These are phyloP conservation scores for Hermaeophaga mercurialis DNA, from an alignment of 2,888 invertebrate genomes.

Conservation along the genomic window DNA sequence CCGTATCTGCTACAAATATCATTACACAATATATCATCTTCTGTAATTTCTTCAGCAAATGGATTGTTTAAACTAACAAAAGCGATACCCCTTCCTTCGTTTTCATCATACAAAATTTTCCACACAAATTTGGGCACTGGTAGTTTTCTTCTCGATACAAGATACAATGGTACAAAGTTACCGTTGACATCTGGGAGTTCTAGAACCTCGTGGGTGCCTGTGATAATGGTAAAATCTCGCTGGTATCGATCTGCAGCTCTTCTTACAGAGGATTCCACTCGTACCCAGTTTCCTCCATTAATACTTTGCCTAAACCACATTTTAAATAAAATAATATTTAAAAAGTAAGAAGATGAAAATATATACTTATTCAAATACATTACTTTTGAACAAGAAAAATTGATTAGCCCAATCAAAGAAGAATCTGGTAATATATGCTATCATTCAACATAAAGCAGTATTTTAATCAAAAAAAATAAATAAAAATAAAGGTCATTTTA, in stretches of 20 bases:
- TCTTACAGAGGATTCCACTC: conserved; percentile 57
- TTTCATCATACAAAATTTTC: conserved; percentile 58
- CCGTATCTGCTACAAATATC: conserved; percentile 53
- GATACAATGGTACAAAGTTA: conserved; percentile 50
- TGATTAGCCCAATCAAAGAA: too few species aligned
- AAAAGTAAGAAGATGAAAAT: too few species aligned
- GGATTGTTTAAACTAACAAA: conserved; percentile 62
- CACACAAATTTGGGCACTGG: conserved; percentile 59
- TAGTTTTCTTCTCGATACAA: conserved; percentile 51
- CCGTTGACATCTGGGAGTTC: conserved; percentile 53
- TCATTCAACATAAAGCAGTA: too few species aligned
- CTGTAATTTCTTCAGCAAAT: conserved; percentile 42
- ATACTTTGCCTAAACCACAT: conserved; percentile 45
- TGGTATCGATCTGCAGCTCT: conserved; percentile 51
- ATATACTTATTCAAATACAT: too few species aligned
- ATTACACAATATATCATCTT: conserved; percentile 47
- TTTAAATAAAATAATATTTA: too few species aligned
- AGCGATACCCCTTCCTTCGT: conserved; percentile 56
- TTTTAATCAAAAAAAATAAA: too few species aligned
- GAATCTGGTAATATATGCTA: too few species aligned
- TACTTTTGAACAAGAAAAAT: too few species aligned
- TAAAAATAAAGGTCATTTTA: too few species aligned
- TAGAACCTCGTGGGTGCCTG: conserved; percentile 57
- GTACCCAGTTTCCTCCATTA: conserved; percentile 61
- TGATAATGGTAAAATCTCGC: conserved; percentile 55